Evolutionary conservation across 92 coral and sea anemone species (phyloP), one percentile per base, ranked within the genome.

Genomic region (Hydrozoanthus gracilis): DNA sequence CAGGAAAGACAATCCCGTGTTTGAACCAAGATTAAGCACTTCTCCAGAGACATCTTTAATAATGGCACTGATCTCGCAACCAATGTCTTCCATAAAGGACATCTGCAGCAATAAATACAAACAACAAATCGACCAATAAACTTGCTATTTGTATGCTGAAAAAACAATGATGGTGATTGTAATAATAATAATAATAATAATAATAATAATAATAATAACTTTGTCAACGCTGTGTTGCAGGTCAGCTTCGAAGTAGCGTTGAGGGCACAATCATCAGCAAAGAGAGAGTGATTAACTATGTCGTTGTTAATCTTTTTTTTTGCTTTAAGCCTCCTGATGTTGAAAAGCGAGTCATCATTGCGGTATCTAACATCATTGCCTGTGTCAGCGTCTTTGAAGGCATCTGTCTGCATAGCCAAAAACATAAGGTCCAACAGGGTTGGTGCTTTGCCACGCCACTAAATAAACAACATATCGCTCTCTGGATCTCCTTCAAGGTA

Each of bases 361-460:
- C 51, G 76, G 14, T 11, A 71, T 14, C 18, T 39, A 8, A 71
- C 44, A 14, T 9, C 4, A 46, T 27, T 71, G 10, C 76, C 76
- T 39, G 12, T 46, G 49, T 46, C 51, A 39, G 51, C 48, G 10
- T 71, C 76, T 44, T 46, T 10, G 76, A 71, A 71, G 51, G 76
- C 76, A 39, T 71, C 51, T 71, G 13, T 46, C 76, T 5, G 16
- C 48, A 71, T 71, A 8, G 50, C 50, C 6, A 35, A 64, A 64
- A 64, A 39, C 49, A 71, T 10, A 13, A 71, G 14, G 18, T 15
- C 11, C 13, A 64, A 64, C 69, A 17, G 70, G 70, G 70, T 64
- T 20, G 61, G 79, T 18, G 86, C 90, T 69, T 87, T 79, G 71
- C 90, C 79, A 51, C 69, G 71, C 90, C 79, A 51, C 69, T 66